Evolutionary conservation across 2,888 invertebrate genomes (phyloP), one percentile per base, ranked within the genome.

Genomic region (Platerodrilus igneus): DNA sequence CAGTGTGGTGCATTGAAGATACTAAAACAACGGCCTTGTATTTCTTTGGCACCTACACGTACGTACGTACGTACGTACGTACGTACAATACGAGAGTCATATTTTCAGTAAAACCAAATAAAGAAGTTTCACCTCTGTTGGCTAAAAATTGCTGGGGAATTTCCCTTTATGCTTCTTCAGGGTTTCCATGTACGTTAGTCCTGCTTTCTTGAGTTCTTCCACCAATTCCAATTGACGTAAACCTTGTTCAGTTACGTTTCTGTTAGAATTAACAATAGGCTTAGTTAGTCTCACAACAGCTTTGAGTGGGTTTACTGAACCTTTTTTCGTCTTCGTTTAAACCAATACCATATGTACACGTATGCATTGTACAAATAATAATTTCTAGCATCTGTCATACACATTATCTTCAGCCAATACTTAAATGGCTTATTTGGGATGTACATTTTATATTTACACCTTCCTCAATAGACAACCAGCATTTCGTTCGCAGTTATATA

Each of bases 401-500:
- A 22, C n/a, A 5, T 7, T n/a, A 22, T 22, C 9, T 22, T 7
- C 22, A 22, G 4, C n/a, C 22, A 7, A 7, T 22, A 22, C 9
- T n/a, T n/a, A n/a, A n/a, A n/a, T n/a, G n/a, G n/a, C n/a, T n/a
- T n/a, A n/a, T n/a, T n/a, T n/a, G n/a, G 22, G n/a, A 22, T 22
- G 22, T 22, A 22, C 22, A 22, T 22, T 22, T 22, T 22, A 22
- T 22, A 22, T 6, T 22, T 22, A 22, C 4, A 22, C 9, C n/a
- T 22, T 7, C 22, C n/a, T 22, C 22, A n/a, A 9, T n/a, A 22
- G 4, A 22, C 7, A 7, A 22, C 9, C 3, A 19, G n/a, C 37
- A 46, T 46, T 23, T 47, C 39, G 27, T 44, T 40, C 14, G 44
- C 28, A 9, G 20, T 23, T 9, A 26, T 39, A 29, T 33, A 38